A percentile compares a stretch with the other conserved stretches of the same genome.
Evolutionary conservation across 2,797 vertebrate genomes (phyloP).

Genomic region (Cossypha caffra): DNA sequence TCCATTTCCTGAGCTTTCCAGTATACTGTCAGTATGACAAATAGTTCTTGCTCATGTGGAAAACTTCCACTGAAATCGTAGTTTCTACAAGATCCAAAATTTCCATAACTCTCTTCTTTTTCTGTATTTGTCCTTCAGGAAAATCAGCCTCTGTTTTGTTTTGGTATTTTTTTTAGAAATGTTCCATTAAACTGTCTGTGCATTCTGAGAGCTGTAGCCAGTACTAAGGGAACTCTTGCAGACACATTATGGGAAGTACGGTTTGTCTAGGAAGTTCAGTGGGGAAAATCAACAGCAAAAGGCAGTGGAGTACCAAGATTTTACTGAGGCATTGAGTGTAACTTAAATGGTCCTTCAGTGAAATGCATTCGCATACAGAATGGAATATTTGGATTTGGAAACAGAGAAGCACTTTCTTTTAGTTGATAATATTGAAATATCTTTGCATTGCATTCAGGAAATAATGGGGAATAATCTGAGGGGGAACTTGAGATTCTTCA

Average conservation of each 20-base stretch:
- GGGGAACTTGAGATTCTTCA: neutral
- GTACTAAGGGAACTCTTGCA: neutral
- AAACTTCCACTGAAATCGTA: neutral
- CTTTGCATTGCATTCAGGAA: neutral
- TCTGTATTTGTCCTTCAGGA: neutral
- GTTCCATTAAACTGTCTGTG: neutral
- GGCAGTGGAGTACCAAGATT: neutral
- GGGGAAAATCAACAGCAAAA: neutral
- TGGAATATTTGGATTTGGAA: neutral
- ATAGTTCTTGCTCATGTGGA: neutral
- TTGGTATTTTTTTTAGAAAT: neutral
- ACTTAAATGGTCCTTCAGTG: neutral
- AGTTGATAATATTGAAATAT: neutral
- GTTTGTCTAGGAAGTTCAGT: neutral
- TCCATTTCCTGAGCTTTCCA: neutral
- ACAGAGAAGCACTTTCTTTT: neutral
- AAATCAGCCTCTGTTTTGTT: neutral
- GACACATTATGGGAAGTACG: neutral
- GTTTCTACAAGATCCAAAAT: neutral
- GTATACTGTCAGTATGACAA: neutral
- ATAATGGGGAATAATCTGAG: neutral
- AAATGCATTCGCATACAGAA: neutral
- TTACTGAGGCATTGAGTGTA: neutral
- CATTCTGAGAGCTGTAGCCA: neutral
- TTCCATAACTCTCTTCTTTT: neutral